phyloP scores from a whole-genome alignment of 2,888 invertebrate species.

The Agrochola lota region DNA sequence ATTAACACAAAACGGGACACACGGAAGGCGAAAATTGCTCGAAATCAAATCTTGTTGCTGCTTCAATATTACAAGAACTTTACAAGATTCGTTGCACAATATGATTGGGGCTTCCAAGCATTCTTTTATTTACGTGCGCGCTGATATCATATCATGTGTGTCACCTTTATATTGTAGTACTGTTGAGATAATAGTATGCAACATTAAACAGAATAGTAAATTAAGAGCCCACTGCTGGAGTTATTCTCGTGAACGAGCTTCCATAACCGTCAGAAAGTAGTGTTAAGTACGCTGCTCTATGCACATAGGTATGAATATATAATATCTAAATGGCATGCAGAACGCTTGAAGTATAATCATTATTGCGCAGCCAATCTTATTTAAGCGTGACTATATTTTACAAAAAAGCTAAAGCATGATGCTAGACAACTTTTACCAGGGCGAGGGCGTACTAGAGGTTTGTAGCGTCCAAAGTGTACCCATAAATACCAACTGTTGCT shows the following conservation, averaged over 20 bases:
- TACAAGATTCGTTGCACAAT: constrained; percentile 91
- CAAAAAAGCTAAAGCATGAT: constrained; percentile 91
- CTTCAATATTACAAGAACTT: constrained; percentile 91
- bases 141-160: constrained; percentile 80
- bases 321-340: constrained; percentile 91
- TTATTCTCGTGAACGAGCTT: constrained; percentile 83
- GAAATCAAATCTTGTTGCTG: constrained; percentile 88
- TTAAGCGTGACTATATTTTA: constrained; percentile 91
- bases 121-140: constrained; percentile 87
- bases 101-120: constrained; percentile 90
- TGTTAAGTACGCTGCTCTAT: constrained; percentile 89
- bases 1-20: constrained; percentile 87
- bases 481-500: constrained; percentile 89
- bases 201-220: constrained; percentile 75
- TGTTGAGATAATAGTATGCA: constrained; percentile 67
- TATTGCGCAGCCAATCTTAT: constrained; percentile 91
- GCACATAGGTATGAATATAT: constrained; percentile 90
- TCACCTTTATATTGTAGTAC: constrained; percentile 89
- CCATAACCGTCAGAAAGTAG: constrained; percentile 88
- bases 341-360: constrained; percentile 91
- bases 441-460: constrained; percentile 89
- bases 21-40: constrained; percentile 87
- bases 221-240: constrained; percentile 77
- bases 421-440: constrained; percentile 90
- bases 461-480: constrained; percentile 90